A percentile compares a stretch with the other conserved stretches of the same genome.
phyloP scores from a whole-genome alignment of 1,140 invertebrate genomes.

The silkworm (Bombyx mori) region ASM3026992v2 NC_085112.1:2568001-2568500 shows the following conservation, averaged over 20 bases:
- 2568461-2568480: conserved; percentile 32
- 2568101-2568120: no score
- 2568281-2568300: conserved; percentile 64
- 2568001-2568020: conserved; percentile 49
- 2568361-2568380: no score
- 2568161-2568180: no score
- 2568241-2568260: conserved; percentile 28
- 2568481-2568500: conserved; percentile 48
- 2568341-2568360: conserved; percentile 3
- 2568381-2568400: conserved; percentile 3
- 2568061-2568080: no score
- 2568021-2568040: conserved; percentile 57
- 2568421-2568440: conserved; percentile 1
- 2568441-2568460: conserved; percentile 2
- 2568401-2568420: conserved; percentile 38
- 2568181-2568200: no score
- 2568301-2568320: conserved; percentile 61
- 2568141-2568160: no score
- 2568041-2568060: conserved; percentile 41
- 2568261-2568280: conserved; percentile 53
- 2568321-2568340: conserved; percentile 57
- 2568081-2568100: background rate
- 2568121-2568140: no score
- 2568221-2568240: conserved; percentile 20
- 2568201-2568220: conserved; percentile 7